Percentiles rank a stretch among this genome's conserved stretches.
Conservation (phyloP, 1,140 invertebrate species). For the Pinna nobilis region DNA sequence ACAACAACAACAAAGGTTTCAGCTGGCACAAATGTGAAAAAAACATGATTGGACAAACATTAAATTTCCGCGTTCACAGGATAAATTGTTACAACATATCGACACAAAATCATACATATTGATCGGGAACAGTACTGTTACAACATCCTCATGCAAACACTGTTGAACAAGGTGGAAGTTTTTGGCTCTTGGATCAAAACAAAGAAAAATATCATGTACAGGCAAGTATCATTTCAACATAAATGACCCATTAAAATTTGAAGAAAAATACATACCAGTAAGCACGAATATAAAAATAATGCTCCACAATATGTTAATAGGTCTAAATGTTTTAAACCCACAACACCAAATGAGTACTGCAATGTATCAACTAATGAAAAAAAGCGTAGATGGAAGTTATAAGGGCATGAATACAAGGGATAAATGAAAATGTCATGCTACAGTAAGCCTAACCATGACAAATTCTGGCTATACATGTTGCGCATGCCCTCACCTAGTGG, state of each 20-base stretch:
- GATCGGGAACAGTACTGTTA: too few species aligned
- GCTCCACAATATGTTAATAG: neutral
- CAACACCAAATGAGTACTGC: neutral
- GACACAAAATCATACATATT: too few species aligned
- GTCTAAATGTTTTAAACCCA: neutral
- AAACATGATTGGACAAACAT: too few species aligned
- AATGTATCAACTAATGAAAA: neutral
- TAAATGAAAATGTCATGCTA: slow-evolving; percentile 7
- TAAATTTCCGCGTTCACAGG: too few species aligned
- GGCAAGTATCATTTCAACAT: neutral
- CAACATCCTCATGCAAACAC: too few species aligned
- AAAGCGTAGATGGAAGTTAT: neutral
- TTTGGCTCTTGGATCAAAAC: too few species aligned
- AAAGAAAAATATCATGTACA: too few species aligned
- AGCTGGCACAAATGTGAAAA: too few species aligned
- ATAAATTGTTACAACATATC: too few species aligned
- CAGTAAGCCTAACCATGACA: too few species aligned
- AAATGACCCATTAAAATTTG: neutral
- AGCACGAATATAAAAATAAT: neutral
- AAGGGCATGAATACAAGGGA: neutral
- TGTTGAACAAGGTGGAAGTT: too few species aligned
- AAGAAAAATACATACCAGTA: neutral
- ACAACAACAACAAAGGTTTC: too few species aligned
- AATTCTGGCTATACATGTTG: neutral
- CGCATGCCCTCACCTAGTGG: slow-evolving; percentile 47